Conservation (phyloP, 37 sponge, comb jelly and placozoan species). For the Lycopodina hypogea region DNA sequence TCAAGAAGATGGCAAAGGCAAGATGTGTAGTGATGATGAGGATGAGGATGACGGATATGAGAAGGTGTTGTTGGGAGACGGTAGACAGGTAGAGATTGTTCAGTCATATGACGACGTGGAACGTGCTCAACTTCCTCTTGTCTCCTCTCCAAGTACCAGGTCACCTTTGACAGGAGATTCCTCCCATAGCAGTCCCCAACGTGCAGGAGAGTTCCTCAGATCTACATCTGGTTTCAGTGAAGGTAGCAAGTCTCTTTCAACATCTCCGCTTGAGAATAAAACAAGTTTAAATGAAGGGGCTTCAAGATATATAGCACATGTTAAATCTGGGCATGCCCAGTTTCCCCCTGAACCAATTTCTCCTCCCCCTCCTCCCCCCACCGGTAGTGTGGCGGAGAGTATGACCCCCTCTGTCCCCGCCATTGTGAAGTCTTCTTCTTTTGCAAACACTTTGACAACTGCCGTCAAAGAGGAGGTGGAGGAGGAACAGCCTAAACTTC, state of each 20-base stretch:
- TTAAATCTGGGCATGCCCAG: background rate
- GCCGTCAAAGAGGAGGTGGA: background rate
- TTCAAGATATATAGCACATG: background rate
- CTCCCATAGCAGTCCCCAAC: background rate
- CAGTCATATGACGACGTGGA: background rate
- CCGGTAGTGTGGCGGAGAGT: too few relatives aligned
- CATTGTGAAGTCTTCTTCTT: background rate
- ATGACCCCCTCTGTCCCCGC: background rate
- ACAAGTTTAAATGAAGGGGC: too few relatives aligned
- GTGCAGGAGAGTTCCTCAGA: too few relatives aligned
- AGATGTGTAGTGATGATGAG: too few relatives aligned
- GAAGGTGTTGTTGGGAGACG: background rate
- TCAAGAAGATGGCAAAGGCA: too few relatives aligned
- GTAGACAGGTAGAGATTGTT: constrained; percentile 1
- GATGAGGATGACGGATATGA: constrained; percentile 7
- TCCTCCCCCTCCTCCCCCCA: constrained; percentile 25
- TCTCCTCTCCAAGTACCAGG: background rate
- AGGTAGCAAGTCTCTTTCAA: too few relatives aligned
- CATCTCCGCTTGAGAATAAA: too few relatives aligned
- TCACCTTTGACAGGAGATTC: background rate
- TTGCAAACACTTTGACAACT: background rate
- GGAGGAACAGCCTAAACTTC: constrained; percentile 9
- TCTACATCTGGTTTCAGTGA: too few relatives aligned
- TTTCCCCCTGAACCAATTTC: constrained; percentile 23
- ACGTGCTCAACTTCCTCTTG: background rate